Evolutionary conservation across 2,797 vertebrate genomes (phyloP).

Genomic region (Eospalax fontanierii): DNA sequence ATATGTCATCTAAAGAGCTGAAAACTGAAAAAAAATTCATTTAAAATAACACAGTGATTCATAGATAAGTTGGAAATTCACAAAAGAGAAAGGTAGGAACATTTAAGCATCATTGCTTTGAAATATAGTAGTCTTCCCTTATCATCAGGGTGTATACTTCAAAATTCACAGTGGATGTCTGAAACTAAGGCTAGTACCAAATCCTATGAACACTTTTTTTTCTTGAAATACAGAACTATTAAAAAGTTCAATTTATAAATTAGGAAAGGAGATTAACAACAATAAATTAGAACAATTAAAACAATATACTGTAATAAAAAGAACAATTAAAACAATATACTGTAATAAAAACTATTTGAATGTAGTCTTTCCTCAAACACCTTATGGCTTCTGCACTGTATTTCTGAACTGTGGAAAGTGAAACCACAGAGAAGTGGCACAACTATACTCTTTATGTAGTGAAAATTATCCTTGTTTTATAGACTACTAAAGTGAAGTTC

Average conservation of each 20-base stretch:
- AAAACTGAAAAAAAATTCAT: constrained; percentile 9
- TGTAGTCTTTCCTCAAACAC: not conserved
- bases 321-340: not conserved
- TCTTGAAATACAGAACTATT: not conserved
- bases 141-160: not conserved
- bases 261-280: not conserved
- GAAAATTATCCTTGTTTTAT: constrained; percentile 26
- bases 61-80: constrained; percentile 16
- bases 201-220: not conserved
- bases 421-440: not conserved
- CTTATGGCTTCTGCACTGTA: not conserved
- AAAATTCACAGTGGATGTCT: not conserved
- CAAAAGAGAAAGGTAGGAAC: constrained; percentile 24
- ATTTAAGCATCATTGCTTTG: not conserved
- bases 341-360: not conserved
- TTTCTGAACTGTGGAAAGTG: not conserved
- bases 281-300: not conserved
- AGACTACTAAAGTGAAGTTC: constrained; percentile 22
- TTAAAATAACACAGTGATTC: not conserved
- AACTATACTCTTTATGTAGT: not conserved
- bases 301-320: not conserved
- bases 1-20: not conserved
- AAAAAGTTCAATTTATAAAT: not conserved
- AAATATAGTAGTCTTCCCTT: not conserved
- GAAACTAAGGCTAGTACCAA: not conserved